Conservation (phyloP, 2,113 vertebrate species). For the Scytalopus superciliaris region DNA sequence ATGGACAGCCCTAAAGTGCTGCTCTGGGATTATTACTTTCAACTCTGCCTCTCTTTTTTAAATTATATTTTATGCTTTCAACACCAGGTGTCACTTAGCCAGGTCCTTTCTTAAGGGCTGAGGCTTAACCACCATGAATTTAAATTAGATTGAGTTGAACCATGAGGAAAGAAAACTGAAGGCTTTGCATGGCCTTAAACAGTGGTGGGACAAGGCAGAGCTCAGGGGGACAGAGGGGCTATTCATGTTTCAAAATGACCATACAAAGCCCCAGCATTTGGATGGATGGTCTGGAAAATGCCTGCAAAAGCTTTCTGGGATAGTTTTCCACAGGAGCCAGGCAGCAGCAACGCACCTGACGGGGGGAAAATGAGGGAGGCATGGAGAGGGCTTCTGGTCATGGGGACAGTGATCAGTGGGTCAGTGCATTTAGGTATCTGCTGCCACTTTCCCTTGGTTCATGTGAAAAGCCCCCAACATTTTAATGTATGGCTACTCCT, state of each 20-base stretch:
- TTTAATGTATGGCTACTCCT: not conserved
- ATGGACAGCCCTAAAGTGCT: not conserved
- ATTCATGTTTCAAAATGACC: not conserved
- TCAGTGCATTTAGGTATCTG: not conserved
- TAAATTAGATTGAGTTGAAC: not conserved
- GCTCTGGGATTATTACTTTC: not conserved
- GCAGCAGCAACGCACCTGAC: not conserved
- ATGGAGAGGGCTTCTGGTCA: not conserved
- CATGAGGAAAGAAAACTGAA: not conserved
- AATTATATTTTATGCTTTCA: not conserved
- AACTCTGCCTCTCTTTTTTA: not conserved
- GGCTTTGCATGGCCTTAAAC: not conserved
- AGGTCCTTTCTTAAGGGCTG: not conserved
- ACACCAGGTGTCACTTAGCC: not conserved
- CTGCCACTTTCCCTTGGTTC: not conserved
- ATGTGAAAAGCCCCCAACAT: accelerated
- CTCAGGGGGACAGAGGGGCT: not conserved
- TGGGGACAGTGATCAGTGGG: not conserved
- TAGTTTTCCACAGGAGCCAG: not conserved
- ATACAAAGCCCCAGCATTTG: not conserved
- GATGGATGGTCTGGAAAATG: not conserved
- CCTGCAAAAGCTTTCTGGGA: not conserved
- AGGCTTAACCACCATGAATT: not conserved
- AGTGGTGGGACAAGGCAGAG: not conserved
- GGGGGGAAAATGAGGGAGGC: not conserved